A percentile compares a stretch with the other conserved stretches of the same genome.
Conservation (phyloP, 2,797 vertebrate species). For the Varecia variegata region DNA sequence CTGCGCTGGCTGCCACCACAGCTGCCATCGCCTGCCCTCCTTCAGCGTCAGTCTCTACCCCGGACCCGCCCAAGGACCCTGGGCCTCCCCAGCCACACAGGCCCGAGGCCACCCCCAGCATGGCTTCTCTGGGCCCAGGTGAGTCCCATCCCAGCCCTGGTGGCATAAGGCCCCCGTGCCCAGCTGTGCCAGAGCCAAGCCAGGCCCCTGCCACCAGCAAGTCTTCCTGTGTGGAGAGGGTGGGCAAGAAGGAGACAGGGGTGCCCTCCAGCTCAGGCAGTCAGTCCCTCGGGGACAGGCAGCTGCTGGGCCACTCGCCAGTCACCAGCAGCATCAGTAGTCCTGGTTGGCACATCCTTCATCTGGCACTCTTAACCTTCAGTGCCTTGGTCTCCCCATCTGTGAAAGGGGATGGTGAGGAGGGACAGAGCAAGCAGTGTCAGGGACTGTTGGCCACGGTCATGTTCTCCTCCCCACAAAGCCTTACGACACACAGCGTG, state of each 20-base stretch:
- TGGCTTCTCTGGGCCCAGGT: slow-evolving; percentile 85
- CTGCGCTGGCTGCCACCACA: slow-evolving; percentile 80
- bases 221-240: background rate
- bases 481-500: background rate
- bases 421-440: background rate
- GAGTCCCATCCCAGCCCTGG: slow-evolving; percentile 45
- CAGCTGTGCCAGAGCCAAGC: background rate
- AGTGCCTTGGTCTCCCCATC: background rate
- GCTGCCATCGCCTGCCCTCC: slow-evolving; percentile 66
- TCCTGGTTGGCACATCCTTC: too few relatives aligned
- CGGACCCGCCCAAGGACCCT: slow-evolving; percentile 72
- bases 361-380: background rate
- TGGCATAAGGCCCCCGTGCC: background rate
- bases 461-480: background rate
- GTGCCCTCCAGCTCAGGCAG: too few relatives aligned
- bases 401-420: background rate
- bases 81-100: slow-evolving; percentile 78
- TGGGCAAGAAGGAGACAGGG: background rate
- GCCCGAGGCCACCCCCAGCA: slow-evolving; percentile 80
- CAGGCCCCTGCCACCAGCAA: background rate
- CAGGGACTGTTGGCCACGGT: background rate
- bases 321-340: background rate
- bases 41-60: slow-evolving; percentile 81
- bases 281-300: background rate
- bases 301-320: background rate